phyloP scores from a whole-genome alignment of 37 sponge, comb jelly and placozoan genomes.

The Petrosia ficiformis region DNA sequence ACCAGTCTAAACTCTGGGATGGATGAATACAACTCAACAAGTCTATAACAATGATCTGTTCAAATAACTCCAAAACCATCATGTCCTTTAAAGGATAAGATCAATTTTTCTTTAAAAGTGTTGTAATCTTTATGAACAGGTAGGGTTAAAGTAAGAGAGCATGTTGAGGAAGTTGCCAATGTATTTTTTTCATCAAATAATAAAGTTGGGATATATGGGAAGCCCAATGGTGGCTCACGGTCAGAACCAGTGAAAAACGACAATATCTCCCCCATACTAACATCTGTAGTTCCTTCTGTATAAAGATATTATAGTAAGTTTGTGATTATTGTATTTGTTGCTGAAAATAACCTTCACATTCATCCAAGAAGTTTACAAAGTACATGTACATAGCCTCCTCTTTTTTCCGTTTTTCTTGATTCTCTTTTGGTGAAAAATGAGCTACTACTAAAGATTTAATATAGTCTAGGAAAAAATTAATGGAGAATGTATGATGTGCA shows the following conservation, averaged over 20 bases:
- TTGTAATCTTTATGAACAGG: neutral
- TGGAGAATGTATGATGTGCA: no score
- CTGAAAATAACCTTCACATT: slow-evolving; percentile 22
- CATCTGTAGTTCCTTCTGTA: neutral
- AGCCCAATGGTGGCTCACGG: slow-evolving; percentile 33
- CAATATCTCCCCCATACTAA: slow-evolving; percentile 19
- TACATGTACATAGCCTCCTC: no score
- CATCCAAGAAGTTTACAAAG: slow-evolving; percentile 49
- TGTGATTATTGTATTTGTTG: no score
- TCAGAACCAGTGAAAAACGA: slow-evolving; percentile 25
- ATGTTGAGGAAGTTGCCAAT: slow-evolving; percentile 30
- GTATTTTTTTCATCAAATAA: neutral
- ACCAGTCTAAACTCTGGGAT: no score
- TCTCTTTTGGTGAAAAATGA: no score
- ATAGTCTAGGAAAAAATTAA: no score
- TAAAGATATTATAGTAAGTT: no score
- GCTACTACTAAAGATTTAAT: no score
- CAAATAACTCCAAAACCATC: no score
- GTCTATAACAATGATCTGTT: no score
- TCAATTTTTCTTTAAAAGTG: neutral
- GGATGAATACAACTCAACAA: no score
- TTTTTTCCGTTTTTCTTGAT: no score
- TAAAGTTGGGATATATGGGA: slow-evolving; percentile 2
- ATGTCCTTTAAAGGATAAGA: slow-evolving; percentile 13
- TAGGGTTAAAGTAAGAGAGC: slow-evolving; percentile 11